Conservation (phyloP, 2,113 vertebrate species). For the Alethe diademata region DNA sequence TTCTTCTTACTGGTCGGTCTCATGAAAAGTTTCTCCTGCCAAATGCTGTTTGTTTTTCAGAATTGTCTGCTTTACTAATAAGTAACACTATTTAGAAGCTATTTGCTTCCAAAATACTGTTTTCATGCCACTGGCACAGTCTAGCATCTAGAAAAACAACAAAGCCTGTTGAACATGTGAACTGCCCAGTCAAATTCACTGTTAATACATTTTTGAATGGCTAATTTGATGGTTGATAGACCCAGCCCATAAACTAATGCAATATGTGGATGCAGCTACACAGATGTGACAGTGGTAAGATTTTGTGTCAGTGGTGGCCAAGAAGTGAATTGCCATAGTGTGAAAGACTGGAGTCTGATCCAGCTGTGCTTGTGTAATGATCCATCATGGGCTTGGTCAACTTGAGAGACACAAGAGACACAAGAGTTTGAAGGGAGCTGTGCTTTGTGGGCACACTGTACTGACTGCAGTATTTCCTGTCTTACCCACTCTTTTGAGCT, state of each 20-base stretch:
- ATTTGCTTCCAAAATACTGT: neutral
- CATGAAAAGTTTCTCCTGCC: neutral
- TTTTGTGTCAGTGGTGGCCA: rapidly evolving
- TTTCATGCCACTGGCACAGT: neutral
- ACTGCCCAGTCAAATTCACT: neutral
- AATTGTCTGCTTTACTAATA: neutral
- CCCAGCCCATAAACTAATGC: neutral
- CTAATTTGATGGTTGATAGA: neutral
- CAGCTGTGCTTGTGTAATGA: neutral
- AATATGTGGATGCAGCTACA: neutral
- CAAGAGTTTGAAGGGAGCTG: neutral
- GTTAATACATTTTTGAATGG: neutral
- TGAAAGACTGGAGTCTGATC: neutral
- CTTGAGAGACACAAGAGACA: neutral
- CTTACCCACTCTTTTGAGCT: neutral
- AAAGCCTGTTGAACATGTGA: neutral
- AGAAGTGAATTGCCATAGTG: neutral
- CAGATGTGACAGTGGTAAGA: neutral
- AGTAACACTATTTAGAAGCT: neutral
- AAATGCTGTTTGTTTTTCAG: neutral
- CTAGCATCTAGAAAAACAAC: neutral
- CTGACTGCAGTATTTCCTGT: neutral
- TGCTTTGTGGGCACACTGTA: neutral
- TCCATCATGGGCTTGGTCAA: neutral
- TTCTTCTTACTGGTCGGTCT: neutral